Evolutionary conservation across 2,797 vertebrate species (phyloP).

Genomic region (Oophaga sylvatica): DNA sequence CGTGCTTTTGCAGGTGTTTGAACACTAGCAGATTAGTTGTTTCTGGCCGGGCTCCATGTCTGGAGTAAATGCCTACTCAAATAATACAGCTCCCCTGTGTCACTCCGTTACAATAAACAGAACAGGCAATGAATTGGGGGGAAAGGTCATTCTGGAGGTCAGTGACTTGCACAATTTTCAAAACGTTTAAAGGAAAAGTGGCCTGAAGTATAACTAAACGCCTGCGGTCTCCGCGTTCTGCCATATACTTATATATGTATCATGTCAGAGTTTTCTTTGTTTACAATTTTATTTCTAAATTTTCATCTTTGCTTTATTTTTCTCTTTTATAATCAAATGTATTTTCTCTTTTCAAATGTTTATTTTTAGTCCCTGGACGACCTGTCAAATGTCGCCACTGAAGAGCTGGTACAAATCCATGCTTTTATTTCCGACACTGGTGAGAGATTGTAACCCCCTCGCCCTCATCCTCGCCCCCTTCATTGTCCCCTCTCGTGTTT

Average conservation of each 20-base stretch:
- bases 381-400: slow-evolving; percentile 87
- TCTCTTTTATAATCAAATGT: not conserved
- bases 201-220: not conserved
- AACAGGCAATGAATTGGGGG: slow-evolving; percentile 61
- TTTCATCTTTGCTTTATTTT: not conserved
- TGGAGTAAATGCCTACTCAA: slow-evolving; percentile 65
- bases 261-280: not conserved
- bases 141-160: slow-evolving; percentile 63
- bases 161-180: slow-evolving; percentile 62
- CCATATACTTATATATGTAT: not conserved
- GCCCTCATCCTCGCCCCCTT: not conserved
- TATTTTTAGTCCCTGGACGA: slow-evolving; percentile 91
- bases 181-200: slow-evolving; percentile 42
- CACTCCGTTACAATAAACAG: slow-evolving; percentile 63
- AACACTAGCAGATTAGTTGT: slow-evolving; percentile 67
- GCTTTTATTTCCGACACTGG: slow-evolving; percentile 98
- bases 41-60: slow-evolving; percentile 69
- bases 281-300: not conserved
- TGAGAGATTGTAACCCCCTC: slow-evolving; percentile 70
- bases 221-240: not conserved
- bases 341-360: not conserved
- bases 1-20: slow-evolving; percentile 72
- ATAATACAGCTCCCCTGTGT: slow-evolving; percentile 65
- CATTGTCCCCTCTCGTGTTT: not conserved
- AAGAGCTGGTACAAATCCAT: slow-evolving; percentile 87